Evolutionary conservation across 2,888 invertebrate species (phyloP).

Genomic region (Ophion ventricosus): DNA sequence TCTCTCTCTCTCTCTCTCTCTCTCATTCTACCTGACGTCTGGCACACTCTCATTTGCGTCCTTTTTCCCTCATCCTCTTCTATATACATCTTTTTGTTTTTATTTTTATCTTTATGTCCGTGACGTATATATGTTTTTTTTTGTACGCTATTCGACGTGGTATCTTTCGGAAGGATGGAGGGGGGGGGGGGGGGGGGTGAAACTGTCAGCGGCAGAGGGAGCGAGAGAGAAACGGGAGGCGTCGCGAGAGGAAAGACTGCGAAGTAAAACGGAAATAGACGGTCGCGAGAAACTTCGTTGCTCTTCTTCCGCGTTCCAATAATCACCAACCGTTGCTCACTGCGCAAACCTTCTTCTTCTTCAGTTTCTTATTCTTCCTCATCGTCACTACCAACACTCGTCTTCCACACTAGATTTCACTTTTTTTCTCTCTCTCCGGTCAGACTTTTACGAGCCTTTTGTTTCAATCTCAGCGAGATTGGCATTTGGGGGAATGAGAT

Average conservation of each 20-base stretch:
- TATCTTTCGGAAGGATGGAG: constrained; percentile 40
- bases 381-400: constrained; percentile 60
- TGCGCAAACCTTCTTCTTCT: constrained; percentile 67
- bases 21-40: constrained; percentile 39
- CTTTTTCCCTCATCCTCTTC: constrained; percentile 24
- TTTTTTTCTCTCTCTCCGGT: constrained; percentile 30
- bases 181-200: constrained; percentile 26
- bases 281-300: constrained; percentile 68
- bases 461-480: constrained; percentile 39
- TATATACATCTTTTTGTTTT: constrained; percentile 25
- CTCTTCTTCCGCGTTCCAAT: constrained; percentile 77
- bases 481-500: constrained; percentile 38
- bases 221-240: constrained; percentile 54
- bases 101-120: constrained; percentile 42
- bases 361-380: constrained; percentile 33
- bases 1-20: not conserved
- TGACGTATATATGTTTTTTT: constrained; percentile 35
- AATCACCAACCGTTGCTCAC: constrained; percentile 69
- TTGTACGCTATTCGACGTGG: constrained; percentile 31
- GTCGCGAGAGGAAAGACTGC: constrained; percentile 49
- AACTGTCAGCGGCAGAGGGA: constrained; percentile 56
- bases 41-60: constrained; percentile 54
- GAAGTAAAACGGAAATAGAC: constrained; percentile 78
- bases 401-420: constrained; percentile 49
- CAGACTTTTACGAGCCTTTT: constrained; percentile 23